Conservation (phyloP, 2,888 invertebrate genomes). For the Gandaritis pyraliata region DNA sequence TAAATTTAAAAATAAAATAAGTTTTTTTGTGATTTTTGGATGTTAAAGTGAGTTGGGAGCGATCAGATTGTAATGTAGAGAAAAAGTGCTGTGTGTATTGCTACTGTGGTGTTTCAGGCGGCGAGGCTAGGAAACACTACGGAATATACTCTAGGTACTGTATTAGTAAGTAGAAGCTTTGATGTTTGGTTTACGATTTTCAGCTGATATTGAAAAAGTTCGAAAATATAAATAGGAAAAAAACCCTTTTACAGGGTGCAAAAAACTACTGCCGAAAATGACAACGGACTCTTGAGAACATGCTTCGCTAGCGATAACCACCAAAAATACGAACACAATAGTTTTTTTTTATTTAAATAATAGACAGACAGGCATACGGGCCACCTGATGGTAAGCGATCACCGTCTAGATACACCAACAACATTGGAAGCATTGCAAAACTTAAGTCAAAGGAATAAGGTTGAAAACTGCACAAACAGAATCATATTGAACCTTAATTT, state of each 20-base stretch:
- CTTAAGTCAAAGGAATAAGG: not conserved
- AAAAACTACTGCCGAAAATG: too few species aligned
- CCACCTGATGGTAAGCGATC: too few species aligned
- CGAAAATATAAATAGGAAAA: too few species aligned
- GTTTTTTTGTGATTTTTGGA: slow-evolving; percentile 7
- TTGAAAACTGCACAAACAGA: not conserved
- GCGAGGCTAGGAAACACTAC: slow-evolving; percentile 4
- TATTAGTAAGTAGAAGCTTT: slow-evolving; percentile 2
- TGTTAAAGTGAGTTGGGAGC: not conserved
- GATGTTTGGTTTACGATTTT: not conserved
- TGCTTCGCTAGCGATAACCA: too few species aligned
- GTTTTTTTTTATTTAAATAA: too few species aligned
- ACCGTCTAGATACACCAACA: too few species aligned
- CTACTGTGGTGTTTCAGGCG: slow-evolving; percentile 12
- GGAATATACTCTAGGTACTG: not conserved
- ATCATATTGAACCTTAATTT: slow-evolving; percentile 6
- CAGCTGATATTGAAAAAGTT: not conserved
- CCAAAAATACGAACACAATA: too few species aligned
- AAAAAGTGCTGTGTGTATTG: not conserved
- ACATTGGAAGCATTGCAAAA: too few species aligned
- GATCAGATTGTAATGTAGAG: not conserved
- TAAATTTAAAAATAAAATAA: slow-evolving; percentile 25
- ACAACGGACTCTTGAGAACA: too few species aligned
- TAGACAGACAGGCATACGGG: too few species aligned
- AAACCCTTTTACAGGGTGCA: too few species aligned